Base-by-base conservation (phyloP, 2,888 invertebrate species). In the Rhopalosiphum nymphaeae region DNA sequence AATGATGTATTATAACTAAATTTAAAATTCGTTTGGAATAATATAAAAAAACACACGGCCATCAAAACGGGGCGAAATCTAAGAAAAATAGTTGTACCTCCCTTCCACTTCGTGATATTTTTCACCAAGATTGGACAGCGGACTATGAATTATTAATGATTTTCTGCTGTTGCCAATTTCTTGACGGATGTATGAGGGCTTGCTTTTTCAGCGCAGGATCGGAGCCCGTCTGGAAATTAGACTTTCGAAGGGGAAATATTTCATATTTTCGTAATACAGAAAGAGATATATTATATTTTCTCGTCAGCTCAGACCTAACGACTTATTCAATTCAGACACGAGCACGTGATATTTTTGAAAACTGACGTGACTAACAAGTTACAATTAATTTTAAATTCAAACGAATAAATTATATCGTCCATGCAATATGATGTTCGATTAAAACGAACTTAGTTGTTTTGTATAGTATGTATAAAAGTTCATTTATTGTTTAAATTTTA, bases 141-240 rank as follows among this genome's bases (percentile, higher is more conserved):
- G 85, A 93, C 93, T 85, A 93, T 93, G 93, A 93, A 93, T 93
- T 93, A 93, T 93, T 93, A 90, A 93, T 93, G 93, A 90, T 90
- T 93, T 93, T 85, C 46, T 49, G 90, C 85, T 49, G 89, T 61
- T 93, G 53, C 93, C 93, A 85, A 93, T 93, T 89, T 85, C 90
- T 57, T 93, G 93, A 93, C 90, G 93, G 93, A 93, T 93, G 93
- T 90, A 85, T 85, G 93, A 93, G 49, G 61, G 13, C 29, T 42
- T 56, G 25, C n/a, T 89, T 93, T 89, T 85, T 85, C 93, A 26
- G 78, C 42, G 13, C 46, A 42, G 44, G 84, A 44, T 89, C 36
- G 84, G 44, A 57, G 84, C 89, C 49, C 49, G 61, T 85, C 84
- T 90, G 46, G 85, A 93, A 93, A 93, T 93, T 90, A 90, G 57